A percentile compares a stretch with the other conserved stretches of the same genome.
These are phyloP conservation scores for Xylocopa sonorina DNA, from an alignment of 1,140 invertebrate genomes.

Conservation along the genomic window DNA sequence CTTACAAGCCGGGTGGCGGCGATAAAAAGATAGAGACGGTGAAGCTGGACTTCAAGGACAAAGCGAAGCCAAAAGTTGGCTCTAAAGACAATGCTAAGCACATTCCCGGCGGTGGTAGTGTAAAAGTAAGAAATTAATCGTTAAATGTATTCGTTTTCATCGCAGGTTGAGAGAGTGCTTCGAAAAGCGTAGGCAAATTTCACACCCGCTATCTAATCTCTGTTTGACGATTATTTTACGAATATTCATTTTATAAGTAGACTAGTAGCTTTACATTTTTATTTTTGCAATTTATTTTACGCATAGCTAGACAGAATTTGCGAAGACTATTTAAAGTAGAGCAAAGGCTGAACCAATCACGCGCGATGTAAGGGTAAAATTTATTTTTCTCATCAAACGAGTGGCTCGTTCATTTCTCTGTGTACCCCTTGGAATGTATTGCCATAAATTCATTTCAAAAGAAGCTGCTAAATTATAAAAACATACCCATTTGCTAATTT, in stretches of 20 bases:
- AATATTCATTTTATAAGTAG: not conserved
- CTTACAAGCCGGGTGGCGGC: constrained; percentile 95
- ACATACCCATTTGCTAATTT: not conserved
- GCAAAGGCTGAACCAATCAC: not conserved
- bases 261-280: not conserved
- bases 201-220: constrained; percentile 1
- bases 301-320: not conserved
- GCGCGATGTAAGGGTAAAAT: not conserved
- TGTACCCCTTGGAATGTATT: not conserved
- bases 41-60: constrained; percentile 95
- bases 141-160: not conserved
- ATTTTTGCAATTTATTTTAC: too few species aligned
- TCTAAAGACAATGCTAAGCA: constrained; percentile 96
- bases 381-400: too few species aligned
- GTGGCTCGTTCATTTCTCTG: not conserved
- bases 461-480: not conserved
- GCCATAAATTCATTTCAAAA: not conserved
- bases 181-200: not conserved
- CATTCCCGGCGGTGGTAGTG: constrained; percentile 92
- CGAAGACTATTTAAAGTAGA: not conserved
- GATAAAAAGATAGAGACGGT: constrained; percentile 95
- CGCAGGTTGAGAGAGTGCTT: not conserved
- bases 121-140: constrained; percentile 87
- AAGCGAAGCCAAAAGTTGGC: constrained; percentile 95
- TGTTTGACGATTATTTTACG: not conserved